Evolutionary conservation across 2,113 vertebrate species (phyloP).

Genomic region (Uropsilus gracilis): DNA sequence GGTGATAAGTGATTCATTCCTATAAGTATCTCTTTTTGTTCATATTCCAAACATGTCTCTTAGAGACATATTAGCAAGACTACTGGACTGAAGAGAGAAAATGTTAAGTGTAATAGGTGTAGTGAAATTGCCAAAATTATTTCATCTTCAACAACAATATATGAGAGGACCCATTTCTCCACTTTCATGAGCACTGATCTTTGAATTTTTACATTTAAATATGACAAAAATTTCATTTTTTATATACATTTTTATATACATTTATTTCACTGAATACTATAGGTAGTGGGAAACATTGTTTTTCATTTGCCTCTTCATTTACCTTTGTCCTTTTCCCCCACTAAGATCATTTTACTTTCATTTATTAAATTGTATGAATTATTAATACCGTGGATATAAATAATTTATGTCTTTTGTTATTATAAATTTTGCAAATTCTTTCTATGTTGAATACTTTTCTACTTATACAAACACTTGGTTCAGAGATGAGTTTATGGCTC

Average conservation of each 20-base stretch:
- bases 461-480: not conserved
- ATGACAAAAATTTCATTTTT: not conserved
- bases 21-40: not conserved
- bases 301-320: too few species aligned
- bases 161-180: not conserved
- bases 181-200: not conserved
- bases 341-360: too few species aligned
- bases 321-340: too few species aligned
- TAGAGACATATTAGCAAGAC: not conserved
- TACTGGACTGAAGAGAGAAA: not conserved
- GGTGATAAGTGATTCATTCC: too few species aligned
- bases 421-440: not conserved
- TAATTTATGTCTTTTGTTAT: not conserved
- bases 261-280: too few species aligned
- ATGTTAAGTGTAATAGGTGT: not conserved
- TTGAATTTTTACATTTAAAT: not conserved
- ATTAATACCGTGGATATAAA: not conserved
- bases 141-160: not conserved
- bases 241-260: not conserved
- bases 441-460: not conserved
- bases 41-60: not conserved
- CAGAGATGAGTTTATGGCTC: not conserved
- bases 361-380: not conserved
- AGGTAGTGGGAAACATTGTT: too few species aligned
- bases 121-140: not conserved